phyloP scores from a whole-genome alignment of 2,797 vertebrate genomes.

The Acrossocheilus fasciatus region DNA sequence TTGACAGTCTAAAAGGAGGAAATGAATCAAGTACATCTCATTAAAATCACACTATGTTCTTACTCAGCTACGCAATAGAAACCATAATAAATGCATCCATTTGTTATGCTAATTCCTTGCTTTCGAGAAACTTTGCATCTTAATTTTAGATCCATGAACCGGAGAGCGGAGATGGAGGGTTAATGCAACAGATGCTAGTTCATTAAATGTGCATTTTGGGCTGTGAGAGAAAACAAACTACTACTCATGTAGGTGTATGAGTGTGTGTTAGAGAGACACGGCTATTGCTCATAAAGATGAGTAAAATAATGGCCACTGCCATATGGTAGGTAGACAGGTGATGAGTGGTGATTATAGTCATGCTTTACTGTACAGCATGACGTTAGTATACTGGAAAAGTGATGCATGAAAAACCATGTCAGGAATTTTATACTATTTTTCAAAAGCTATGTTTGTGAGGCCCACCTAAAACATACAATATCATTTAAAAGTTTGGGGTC shows the following conservation, averaged over 20 bases:
- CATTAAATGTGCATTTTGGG: slow-evolving; percentile 21
- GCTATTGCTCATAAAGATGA: slow-evolving; percentile 51
- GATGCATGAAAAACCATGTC: background rate
- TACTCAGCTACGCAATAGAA: background rate
- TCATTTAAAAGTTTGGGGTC: background rate
- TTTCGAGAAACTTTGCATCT: slow-evolving; percentile 11
- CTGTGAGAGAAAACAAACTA: slow-evolving; percentile 11
- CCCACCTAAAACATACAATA: background rate
- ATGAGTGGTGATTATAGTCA: slow-evolving; percentile 70
- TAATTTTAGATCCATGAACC: slow-evolving; percentile 53
- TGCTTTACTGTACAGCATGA: background rate
- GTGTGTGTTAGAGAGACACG: slow-evolving; percentile 36
- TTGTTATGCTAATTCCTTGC: slow-evolving; percentile 12
- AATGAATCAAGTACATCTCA: background rate
- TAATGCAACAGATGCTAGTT: slow-evolving; percentile 34
- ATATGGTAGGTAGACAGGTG: slow-evolving; percentile 63
- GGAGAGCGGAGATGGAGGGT: slow-evolving; percentile 2
- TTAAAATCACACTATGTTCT: slow-evolving; percentile 10
- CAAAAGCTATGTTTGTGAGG: background rate
- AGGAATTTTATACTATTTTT: background rate
- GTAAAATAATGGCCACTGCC: slow-evolving; percentile 24
- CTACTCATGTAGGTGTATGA: background rate
- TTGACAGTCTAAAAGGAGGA: background rate
- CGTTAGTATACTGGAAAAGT: background rate
- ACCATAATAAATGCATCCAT: background rate